Conservation (phyloP, 2,797 vertebrate species). For the Tolypeutes matacus region DNA sequence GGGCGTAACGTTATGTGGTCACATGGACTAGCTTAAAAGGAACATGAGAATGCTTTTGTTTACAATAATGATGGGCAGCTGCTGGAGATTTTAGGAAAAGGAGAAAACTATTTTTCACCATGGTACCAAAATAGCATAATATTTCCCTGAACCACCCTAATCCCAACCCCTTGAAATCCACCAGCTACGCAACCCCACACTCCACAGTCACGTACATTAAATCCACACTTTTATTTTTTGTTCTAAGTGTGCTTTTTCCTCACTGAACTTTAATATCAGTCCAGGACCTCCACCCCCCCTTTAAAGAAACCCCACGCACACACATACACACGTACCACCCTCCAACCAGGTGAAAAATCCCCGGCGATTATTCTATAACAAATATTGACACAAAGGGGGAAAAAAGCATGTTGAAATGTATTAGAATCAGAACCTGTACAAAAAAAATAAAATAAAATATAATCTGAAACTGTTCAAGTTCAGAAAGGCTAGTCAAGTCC, state of each 20-base stretch:
- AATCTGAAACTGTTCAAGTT: slow-evolving; percentile 89
- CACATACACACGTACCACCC: background rate
- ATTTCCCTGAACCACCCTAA: background rate
- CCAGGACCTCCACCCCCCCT: slow-evolving; percentile 68
- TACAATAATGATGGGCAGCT: background rate
- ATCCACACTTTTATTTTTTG: slow-evolving; percentile 85
- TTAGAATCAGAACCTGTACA: slow-evolving; percentile 88
- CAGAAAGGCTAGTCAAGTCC: slow-evolving; percentile 88
- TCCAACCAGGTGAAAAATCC: slow-evolving; percentile 79
- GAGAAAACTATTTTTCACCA: background rate
- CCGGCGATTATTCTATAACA: slow-evolving; percentile 84
- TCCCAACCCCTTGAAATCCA: background rate
- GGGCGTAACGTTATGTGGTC: background rate
- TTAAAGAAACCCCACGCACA: slow-evolving; percentile 68
- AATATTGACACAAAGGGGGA: slow-evolving; percentile 81
- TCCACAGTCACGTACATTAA: slow-evolving; percentile 78
- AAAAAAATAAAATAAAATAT: slow-evolving; percentile 87
- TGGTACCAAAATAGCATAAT: background rate
- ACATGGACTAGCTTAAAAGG: background rate
- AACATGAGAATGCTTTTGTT: background rate
- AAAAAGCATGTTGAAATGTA: slow-evolving; percentile 88
- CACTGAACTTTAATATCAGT: slow-evolving; percentile 77
- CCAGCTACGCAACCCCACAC: background rate
- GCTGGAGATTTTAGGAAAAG: background rate
- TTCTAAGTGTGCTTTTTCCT: slow-evolving; percentile 85